Evolutionary conservation across 1,140 invertebrate genomes (phyloP).

Genomic region (Sarcophaga peregrina): DNA sequence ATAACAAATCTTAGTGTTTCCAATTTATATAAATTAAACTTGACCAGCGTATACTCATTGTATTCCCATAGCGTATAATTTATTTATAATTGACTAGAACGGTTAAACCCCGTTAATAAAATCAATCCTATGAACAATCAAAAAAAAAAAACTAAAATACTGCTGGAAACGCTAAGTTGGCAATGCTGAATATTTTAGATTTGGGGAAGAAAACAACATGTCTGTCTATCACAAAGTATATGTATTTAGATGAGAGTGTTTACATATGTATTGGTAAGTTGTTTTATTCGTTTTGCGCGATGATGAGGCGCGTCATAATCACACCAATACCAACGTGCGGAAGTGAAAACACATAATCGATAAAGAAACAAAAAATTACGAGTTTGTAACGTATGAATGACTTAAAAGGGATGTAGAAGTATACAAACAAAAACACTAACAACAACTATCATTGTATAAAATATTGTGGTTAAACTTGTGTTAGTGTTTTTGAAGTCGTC

Average conservation of each 20-base stretch:
- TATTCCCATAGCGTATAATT: no score
- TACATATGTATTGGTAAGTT: background rate
- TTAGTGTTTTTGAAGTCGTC: background rate
- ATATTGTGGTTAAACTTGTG: background rate
- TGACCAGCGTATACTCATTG: no score
- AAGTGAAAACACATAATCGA: conserved; percentile 19
- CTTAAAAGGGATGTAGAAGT: conserved; percentile 5
- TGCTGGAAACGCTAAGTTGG: no score
- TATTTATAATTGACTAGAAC: no score
- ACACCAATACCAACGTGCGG: conserved; percentile 28
- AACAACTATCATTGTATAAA: background rate
- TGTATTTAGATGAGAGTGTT: background rate
- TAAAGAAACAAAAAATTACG: conserved; percentile 15
- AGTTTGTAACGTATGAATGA: background rate
- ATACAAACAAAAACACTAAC: background rate
- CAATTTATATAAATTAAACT: no score
- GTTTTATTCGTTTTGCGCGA: background rate
- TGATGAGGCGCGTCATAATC: conserved; percentile 26
- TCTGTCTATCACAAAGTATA: background rate
- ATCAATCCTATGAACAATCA: no score
- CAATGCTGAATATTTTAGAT: no score
- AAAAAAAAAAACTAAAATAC: no score
- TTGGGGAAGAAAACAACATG: no score
- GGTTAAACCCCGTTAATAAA: no score
- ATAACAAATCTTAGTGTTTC: no score